Evolutionary conservation across 1,140 invertebrate species (phyloP).

Genomic region (Anastatus disparis): DNA sequence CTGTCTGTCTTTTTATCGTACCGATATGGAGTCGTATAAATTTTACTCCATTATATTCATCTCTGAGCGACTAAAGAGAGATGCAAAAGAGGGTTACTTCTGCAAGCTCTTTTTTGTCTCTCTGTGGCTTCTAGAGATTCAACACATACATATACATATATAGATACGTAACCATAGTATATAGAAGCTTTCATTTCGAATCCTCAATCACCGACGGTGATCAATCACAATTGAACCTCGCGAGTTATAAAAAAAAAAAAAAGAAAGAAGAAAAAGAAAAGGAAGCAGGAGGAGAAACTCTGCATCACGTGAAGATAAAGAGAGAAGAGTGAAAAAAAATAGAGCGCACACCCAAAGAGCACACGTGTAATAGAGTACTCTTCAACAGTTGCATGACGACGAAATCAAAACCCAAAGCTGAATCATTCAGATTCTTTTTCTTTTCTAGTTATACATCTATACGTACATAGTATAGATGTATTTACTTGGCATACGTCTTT

Average conservation of each 20-base stretch:
- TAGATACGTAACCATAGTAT: too few species aligned
- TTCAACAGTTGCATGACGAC: slow-evolving; percentile 7
- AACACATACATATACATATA: slow-evolving; percentile 20
- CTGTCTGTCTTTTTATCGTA: slow-evolving; percentile 64
- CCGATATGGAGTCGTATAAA: slow-evolving; percentile 65
- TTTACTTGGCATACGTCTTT: neutral
- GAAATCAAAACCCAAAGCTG: slow-evolving; percentile 16
- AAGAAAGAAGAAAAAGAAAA: neutral
- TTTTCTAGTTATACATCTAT: too few species aligned
- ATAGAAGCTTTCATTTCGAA: slow-evolving; percentile 56
- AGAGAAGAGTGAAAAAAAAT: neutral
- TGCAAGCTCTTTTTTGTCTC: slow-evolving; percentile 56
- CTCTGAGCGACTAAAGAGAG: slow-evolving; percentile 34
- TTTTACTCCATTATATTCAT: slow-evolving; percentile 63
- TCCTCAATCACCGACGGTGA: slow-evolving; percentile 63
- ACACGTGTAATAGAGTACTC: neutral
- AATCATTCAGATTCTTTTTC: slow-evolving; percentile 25
- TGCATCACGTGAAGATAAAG: neutral
- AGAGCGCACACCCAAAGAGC: neutral
- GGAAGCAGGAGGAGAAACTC: neutral
- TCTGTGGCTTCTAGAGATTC: slow-evolving; percentile 41
- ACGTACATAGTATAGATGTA: too few species aligned
- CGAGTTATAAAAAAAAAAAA: slow-evolving; percentile 41
- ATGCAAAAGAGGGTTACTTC: slow-evolving; percentile 12
- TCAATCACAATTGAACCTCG: slow-evolving; percentile 65